Percentiles rank a stretch among this genome's conserved stretches.
phyloP scores from a whole-genome alignment of 37 sponge, comb jelly and placozoan genomes.

The Halisarca cf. caerulea region DNA sequence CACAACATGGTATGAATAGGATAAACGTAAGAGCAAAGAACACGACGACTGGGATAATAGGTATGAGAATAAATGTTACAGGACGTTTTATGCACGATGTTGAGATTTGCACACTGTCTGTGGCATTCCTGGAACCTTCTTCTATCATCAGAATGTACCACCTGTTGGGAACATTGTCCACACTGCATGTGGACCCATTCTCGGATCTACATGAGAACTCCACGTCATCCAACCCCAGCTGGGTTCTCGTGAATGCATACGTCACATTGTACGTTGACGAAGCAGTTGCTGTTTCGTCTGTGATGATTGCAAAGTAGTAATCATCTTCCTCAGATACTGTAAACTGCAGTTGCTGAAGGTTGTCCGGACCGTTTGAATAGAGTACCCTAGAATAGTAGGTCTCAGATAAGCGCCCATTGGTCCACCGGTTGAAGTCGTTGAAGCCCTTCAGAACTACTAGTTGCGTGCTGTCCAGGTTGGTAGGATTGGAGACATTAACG shows the following conservation, averaged over 20 bases:
- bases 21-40: not conserved
- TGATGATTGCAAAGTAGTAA: not conserved
- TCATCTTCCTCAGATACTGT: not conserved
- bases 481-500: not conserved
- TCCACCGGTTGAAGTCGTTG: conserved; percentile 12
- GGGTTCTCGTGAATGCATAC: not conserved
- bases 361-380: not conserved
- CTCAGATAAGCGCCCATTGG: not conserved
- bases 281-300: not conserved
- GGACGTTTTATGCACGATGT: not conserved
- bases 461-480: not conserved
- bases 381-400: not conserved
- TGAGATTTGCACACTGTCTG: not conserved
- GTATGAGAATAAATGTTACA: conserved; percentile 19
- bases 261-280: not conserved
- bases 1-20: not conserved
- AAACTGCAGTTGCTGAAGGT: too few relatives aligned
- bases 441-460: not conserved
- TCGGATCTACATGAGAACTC: conserved; percentile 3
- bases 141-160: conserved; percentile 15
- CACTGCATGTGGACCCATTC: not conserved
- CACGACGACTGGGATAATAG: not conserved
- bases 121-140: not conserved
- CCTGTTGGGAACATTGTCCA: not conserved
- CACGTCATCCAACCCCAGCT: not conserved